Base-by-base conservation (phyloP, 1,140 invertebrate genomes). In the Oncopeltus fasciatus region DNA sequence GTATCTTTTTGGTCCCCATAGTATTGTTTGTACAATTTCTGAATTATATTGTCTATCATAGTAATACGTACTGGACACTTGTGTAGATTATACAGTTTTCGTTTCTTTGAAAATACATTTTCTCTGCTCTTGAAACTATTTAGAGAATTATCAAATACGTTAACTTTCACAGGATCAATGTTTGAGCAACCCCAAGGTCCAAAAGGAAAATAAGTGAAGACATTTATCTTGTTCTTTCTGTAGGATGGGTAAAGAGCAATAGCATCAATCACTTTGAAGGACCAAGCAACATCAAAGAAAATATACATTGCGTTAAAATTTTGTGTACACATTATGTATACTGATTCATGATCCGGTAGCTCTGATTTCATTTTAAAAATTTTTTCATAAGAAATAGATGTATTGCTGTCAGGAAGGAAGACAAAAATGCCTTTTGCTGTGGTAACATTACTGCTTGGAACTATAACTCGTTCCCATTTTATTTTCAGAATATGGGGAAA, bases 191-290 rank as follows among this genome's bases (percentile, higher is more conserved):
- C 51, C 2, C 63, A 65, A 2, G 28, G 58, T 12, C 64, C 61
- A 63, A 64, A 70, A 8, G 69, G 69, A 46, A 65, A 61, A 31
- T 67, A 70, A 16, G 65, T 62, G 56, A 68, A 70, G 53, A 70
- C 60, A 21, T 60, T 63, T 21, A 69, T 61, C n/a, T 64, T 28
- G 20, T 60, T 62, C 56, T 60, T 65, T 60, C 57, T 66, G 14
- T 21, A 24, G 21, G 64, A 63, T 4, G 64, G 63, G 16, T 68
- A 67, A 21, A 70, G 44, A 2, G 65, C 65, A 5, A 66, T 61
- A 8, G 67, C 69, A 61, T 70, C 67, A 28, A 69, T 57, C 20
- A 70, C 64, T 57, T 69, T 66, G 33, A 62, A 61, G 24, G 38
- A 53, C 69, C 69, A 70, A 46, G 69, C 68, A 9, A 62, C 59